Base-by-base conservation (phyloP, 2,888 invertebrate species). In the Phrixothrix hirtus region DNA sequence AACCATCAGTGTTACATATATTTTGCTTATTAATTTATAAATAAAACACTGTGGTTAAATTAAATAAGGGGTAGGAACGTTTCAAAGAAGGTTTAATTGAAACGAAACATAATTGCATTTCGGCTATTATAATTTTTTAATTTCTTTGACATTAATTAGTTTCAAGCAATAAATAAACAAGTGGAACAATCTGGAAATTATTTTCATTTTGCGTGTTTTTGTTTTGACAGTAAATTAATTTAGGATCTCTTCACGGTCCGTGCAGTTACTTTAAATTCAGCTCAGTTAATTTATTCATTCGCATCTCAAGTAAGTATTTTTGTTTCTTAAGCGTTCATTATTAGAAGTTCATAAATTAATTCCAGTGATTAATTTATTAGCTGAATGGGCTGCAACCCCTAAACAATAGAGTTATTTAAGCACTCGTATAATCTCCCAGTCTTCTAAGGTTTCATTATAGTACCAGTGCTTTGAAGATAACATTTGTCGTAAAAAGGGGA, bases 311-410 rank as follows among this genome's bases (percentile, higher is more conserved):
- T n/a, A n/a, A 55, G 60, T 61, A 62, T 69, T 67, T 69, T 69
- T 68, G 68, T 68, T 68, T 67, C 68, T 66, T 61, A 58, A 56
- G 56, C 63, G 63, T 65, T 67, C 64, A 64, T 69, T 69, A 69
- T 68, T 69, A 68, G 66, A 65, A 65, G 67, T 67, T 67, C 66
- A 65, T 69, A 69, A 69, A 68, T 69, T 69, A 69, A 68, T 68
- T 66, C 64, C 52, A 53, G 63, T 57, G 63, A 69, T 68, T 68
- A 69, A 68, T 69, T 67, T 67, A 68, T 66, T 66, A 66, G 65
- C 48, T 25, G 47, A 21, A 7, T 21, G 21, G 21, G 7, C 21
- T 7, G 4, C 21, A 7, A 21, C 3, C 7, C 7, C 21, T 21
- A 21, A 21, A 21, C 21, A 21, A 21, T 7, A 21, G 7, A 3